These are phyloP conservation scores for Oxytorus armatus DNA, from an alignment of 2,888 invertebrate species.

Conservation along the genomic window DNA sequence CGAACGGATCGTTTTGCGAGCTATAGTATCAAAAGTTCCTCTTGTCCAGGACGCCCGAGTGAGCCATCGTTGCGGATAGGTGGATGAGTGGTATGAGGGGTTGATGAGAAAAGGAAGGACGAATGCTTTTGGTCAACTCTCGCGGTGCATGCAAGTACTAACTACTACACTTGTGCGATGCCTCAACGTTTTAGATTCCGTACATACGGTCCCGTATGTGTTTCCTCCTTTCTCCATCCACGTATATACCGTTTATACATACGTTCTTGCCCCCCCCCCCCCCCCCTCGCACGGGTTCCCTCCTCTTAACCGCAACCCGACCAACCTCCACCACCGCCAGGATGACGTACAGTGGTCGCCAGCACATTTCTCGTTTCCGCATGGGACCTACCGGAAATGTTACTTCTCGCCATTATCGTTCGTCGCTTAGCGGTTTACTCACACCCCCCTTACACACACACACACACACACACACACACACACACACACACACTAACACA, in stretches of 20 bases:
- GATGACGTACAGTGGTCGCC: constrained; percentile 67
- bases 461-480: constrained; percentile 11
- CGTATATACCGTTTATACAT: constrained; percentile 2
- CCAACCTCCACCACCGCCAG: constrained; percentile 60
- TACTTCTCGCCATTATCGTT: constrained; percentile 68
- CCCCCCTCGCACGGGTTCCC: constrained; percentile 42
- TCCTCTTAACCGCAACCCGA: constrained; percentile 63
- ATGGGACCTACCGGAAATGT: constrained; percentile 66
- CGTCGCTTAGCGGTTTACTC: constrained; percentile 67
- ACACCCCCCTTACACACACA: constrained; percentile 12
- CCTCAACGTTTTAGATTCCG: constrained; percentile 43
- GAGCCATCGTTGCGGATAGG: constrained; percentile 48
- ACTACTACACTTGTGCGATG: constrained; percentile 50
- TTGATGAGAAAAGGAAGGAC: constrained; percentile 53
- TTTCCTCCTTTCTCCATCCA: not conserved
- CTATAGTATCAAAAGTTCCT: constrained; percentile 11
- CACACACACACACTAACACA: constrained; percentile 11
- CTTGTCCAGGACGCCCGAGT: constrained; percentile 29
- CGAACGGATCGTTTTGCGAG: not conserved
- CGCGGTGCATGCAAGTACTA: constrained; percentile 45
- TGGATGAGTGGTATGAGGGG: too few relatives aligned
- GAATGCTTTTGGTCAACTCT: constrained; percentile 60
- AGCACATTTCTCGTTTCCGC: constrained; percentile 68
- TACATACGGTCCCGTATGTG: not conserved
- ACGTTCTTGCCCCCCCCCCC: constrained; percentile 10